These are phyloP conservation scores for Coenobita brevimanus DNA, from an alignment of 1,140 invertebrate species.

Conservation along the genomic window DNA sequence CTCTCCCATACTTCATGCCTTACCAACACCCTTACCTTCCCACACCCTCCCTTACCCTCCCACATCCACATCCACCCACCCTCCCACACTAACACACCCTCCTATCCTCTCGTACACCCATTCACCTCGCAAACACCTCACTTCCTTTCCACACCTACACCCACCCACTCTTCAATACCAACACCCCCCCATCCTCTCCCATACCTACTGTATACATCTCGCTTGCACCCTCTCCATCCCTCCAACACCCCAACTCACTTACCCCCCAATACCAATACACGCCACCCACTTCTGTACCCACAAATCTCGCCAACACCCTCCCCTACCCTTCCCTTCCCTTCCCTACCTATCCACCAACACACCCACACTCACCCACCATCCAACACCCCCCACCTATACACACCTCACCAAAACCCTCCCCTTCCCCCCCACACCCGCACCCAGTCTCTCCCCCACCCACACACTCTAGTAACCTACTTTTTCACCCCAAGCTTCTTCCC, in stretches of 20 bases:
- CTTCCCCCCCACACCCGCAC: neutral
- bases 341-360: neutral
- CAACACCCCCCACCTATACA: neutral
- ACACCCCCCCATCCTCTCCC: too few species aligned
- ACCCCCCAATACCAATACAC: neutral
- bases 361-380: neutral
- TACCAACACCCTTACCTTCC: neutral
- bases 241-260: neutral
- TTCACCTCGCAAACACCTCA: too few species aligned
- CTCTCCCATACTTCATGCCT: too few species aligned
- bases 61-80: neutral
- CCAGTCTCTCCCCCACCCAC: neutral
- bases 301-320: too few species aligned
- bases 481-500: conserved; percentile 64
- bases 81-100: neutral
- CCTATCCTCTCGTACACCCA: too few species aligned
- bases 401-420: neutral
- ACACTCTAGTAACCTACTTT: conserved; percentile 41
- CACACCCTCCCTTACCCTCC: neutral
- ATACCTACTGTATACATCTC: too few species aligned
- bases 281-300: neutral
- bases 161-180: too few species aligned
- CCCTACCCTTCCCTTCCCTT: too few species aligned
- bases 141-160: too few species aligned
- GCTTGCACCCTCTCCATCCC: too few species aligned